Evolutionary conservation across 2,113 vertebrate genomes (phyloP), one percentile per base, ranked within the genome.

Genomic region (Collichthys lucidus): DNA sequence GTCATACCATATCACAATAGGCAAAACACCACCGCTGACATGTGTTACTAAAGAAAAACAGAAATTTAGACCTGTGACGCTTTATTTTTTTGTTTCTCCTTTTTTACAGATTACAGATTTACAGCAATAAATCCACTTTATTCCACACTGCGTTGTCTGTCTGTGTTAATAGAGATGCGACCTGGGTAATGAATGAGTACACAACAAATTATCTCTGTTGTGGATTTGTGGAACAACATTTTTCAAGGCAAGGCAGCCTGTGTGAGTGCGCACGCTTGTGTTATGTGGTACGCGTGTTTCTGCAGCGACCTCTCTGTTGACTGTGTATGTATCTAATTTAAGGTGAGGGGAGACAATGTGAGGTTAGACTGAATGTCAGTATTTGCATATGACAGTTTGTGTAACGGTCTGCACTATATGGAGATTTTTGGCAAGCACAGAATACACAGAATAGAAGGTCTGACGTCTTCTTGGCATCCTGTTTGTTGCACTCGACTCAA

Each of bases 201-300:
- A 35, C 10, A 29, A 49, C 49, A 68, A 29, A 79, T 57, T 15
- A 49, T n/a, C 5, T 3, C 47, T 56, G 62, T 22, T 65, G 78
- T 75, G 59, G 65, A 62, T 89, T 75, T 78, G 78, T 75, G 31
- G 72, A 76, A 60, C 31, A 42, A 20, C 31, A 5, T 78, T 91
- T 92, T 92, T 86, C 87, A 91, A 89, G 64, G 77, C 83, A 91
- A 91, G 90, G 66, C 65, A 88, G 69, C 73, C 29, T 47, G 22
- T 80, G 75, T 56, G 68, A 67, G 26, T 24, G 55, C 20, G 40
- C 47, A 7, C 31, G 15, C 50, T 26, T 64, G 61, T 79, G 22
- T 69, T 44, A 20, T 65, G 52, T 22, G 42, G 50, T 17, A n/a
- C 4, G 24, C 19, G 72, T 61, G 66, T 61, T 53, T 81, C 22